Base-by-base conservation (phyloP, 2,113 vertebrate genomes). In the Oncorhynchus nerka region DNA sequence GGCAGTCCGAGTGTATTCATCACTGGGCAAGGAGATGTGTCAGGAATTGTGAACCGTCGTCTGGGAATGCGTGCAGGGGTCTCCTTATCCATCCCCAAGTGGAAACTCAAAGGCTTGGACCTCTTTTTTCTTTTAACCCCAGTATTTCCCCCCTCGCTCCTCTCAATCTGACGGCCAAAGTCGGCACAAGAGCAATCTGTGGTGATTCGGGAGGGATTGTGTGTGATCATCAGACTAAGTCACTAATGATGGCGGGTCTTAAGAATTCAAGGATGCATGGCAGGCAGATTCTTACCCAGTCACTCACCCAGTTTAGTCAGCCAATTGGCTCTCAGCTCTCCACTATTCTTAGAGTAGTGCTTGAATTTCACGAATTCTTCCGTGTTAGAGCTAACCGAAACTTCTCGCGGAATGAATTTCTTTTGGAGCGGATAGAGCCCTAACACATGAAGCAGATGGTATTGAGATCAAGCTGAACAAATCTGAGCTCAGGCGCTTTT, bases 1-100 rank as follows among this genome's bases (percentile, higher is more conserved):
- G 24, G 45, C 7, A 48, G 70, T 49, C 51, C 24, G 76, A 79
- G 80, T 85, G 80, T 85, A 77, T 90, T 88, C 91, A 88, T 90
- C 91, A 91, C 85, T 82, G 82, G 79, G 81, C 85, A 84, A 78
- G 75, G 57, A 80, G 85, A 86, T 70, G 79, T 89, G 84, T 90
- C 83, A 70, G 79, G 88, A 90, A 91, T 92, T 92, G 89, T 91
- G 86, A 92, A 88, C 90, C 87, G 89, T 92, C 91, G 92, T 92
- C 93, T 93, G 90, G 90, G 93, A 94, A 93, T 92, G 92, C 83
- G 82, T 92, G 92, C 83, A 83, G 87, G 86, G 90, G 83, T 88
- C 88, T 92, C 84, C 78, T 82, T 86, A 88, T 90, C 81, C 83
- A 79, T 62, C 77, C 79, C 39, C 83, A 61, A 89, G 87, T 90